Percentiles rank a stretch among this genome's conserved stretches.
Evolutionary conservation across 2,113 vertebrate genomes (phyloP).

Genomic region (Ancistrus triradiatus): DNA sequence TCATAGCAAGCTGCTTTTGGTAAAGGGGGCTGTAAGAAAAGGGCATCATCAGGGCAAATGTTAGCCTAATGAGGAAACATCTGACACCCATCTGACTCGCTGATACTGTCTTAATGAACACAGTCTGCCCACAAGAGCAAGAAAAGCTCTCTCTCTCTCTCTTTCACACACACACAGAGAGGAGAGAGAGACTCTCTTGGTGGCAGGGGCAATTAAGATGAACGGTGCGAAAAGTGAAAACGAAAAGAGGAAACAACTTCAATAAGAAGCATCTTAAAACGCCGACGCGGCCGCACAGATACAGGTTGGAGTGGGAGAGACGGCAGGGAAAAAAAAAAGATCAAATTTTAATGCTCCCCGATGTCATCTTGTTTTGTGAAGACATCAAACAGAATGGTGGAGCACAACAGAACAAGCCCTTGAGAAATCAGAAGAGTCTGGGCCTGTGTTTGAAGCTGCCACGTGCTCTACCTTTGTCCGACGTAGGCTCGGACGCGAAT

Average conservation of each 20-base stretch:
- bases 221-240: constrained; percentile 58
- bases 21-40: background rate
- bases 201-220: constrained; percentile 74
- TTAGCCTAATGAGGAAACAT: constrained; percentile 77
- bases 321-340: constrained; percentile 55
- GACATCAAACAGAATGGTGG: constrained; percentile 96
- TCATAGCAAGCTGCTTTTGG: background rate
- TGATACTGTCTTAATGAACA: constrained; percentile 47
- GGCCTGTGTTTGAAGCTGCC: constrained; percentile 81
- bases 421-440: constrained; percentile 83
- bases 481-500: constrained; percentile 56
- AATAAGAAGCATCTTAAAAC: constrained; percentile 62
- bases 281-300: constrained; percentile 74
- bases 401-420: constrained; percentile 89
- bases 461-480: constrained; percentile 82
- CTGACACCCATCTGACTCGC: constrained; percentile 70
- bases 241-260: constrained; percentile 65
- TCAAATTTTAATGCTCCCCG: constrained; percentile 90
- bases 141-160: constrained; percentile 5
- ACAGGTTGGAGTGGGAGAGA: constrained; percentile 63
- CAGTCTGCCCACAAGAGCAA: constrained; percentile 31
- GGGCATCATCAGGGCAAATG: constrained; percentile 55
- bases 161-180: background rate
- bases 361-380: constrained; percentile 91
- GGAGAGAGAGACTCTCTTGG: constrained; percentile 63